Percentiles rank a stretch among this genome's conserved stretches.
Evolutionary conservation across 2,888 invertebrate species (phyloP).

Genomic region (Drymonia ruficornis): DNA sequence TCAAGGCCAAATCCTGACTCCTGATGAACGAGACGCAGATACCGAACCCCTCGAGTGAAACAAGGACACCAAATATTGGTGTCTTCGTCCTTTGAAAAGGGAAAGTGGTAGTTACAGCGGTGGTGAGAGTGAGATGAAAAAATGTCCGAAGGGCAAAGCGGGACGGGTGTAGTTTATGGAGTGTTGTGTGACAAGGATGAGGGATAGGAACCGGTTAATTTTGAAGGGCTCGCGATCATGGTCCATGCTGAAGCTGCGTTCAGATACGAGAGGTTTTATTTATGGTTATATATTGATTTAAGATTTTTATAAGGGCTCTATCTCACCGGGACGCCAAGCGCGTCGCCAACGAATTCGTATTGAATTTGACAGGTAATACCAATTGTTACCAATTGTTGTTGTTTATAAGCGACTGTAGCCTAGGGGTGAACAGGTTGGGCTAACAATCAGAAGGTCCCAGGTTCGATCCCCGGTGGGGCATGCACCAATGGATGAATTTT

Average conservation of each 20-base stretch:
- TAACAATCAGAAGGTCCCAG: too few relatives aligned
- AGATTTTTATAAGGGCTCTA: slow-evolving; percentile 52
- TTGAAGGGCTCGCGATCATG: slow-evolving; percentile 78
- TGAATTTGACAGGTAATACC: too few relatives aligned
- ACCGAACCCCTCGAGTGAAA: slow-evolving; percentile 31
- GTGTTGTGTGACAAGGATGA: slow-evolving; percentile 45
- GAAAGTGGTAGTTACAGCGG: slow-evolving; percentile 78
- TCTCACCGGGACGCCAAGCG: too few relatives aligned
- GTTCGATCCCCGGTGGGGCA: too few relatives aligned
- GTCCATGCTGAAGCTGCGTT: slow-evolving; percentile 67
- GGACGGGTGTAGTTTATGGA: slow-evolving; percentile 44
- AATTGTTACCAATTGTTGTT: too few relatives aligned
- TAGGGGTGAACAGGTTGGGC: too few relatives aligned
- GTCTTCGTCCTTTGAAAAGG: slow-evolving; percentile 85
- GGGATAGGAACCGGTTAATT: slow-evolving; percentile 77
- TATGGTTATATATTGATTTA: slow-evolving; percentile 72
- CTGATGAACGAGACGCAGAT: slow-evolving; percentile 51
- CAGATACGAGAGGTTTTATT: slow-evolving; percentile 61
- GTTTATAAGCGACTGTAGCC: too few relatives aligned
- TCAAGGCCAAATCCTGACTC: slow-evolving; percentile 81
- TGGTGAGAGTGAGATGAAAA: slow-evolving; percentile 83
- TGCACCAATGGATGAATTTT: too few relatives aligned
- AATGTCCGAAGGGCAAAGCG: slow-evolving; percentile 72
- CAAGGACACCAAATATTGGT: slow-evolving; percentile 48
- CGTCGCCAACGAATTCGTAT: too few relatives aligned